Percentiles rank a stretch among this genome's conserved stretches.
These are phyloP conservation scores for Cladopsammia gracilis DNA, from an alignment of 64 coral and sea anemone genomes.

Conservation along the genomic window DNA sequence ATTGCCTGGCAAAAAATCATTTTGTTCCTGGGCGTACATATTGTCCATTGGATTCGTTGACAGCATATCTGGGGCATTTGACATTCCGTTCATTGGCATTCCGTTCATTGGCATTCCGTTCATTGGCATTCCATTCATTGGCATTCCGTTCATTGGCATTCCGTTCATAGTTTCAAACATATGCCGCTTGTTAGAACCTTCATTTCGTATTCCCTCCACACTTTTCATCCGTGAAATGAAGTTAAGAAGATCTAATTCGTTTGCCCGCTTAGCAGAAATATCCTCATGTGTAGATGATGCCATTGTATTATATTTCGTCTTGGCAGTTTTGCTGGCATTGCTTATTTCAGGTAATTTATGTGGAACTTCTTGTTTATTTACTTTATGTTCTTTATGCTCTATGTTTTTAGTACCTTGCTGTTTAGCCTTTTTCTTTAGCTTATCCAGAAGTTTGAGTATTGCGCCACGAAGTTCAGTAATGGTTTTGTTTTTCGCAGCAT, in stretches of 20 bases:
- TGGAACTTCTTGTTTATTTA: background rate
- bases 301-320: background rate
- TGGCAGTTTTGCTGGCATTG: background rate
- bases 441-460: slow-evolving; percentile 26
- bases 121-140: too few relatives aligned
- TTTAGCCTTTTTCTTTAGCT: background rate
- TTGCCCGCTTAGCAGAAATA: slow-evolving; percentile 21
- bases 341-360: background rate
- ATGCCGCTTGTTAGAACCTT: background rate
- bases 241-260: slow-evolving; percentile 28
- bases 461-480: background rate
- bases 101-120: too few relatives aligned
- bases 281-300: background rate
- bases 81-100: background rate
- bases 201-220: background rate
- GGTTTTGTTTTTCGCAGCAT: slow-evolving; percentile 25
- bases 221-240: slow-evolving; percentile 42
- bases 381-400: background rate
- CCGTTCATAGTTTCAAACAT: background rate
- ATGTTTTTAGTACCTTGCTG: background rate
- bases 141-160: background rate
- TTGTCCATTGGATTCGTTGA: background rate
- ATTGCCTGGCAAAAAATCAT: background rate
- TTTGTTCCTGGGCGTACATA: background rate
- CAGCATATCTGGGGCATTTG: background rate